These are phyloP conservation scores for Caenorhabditis angaria DNA, from an alignment of 2,888 invertebrate species.

Conservation along the genomic window DNA sequence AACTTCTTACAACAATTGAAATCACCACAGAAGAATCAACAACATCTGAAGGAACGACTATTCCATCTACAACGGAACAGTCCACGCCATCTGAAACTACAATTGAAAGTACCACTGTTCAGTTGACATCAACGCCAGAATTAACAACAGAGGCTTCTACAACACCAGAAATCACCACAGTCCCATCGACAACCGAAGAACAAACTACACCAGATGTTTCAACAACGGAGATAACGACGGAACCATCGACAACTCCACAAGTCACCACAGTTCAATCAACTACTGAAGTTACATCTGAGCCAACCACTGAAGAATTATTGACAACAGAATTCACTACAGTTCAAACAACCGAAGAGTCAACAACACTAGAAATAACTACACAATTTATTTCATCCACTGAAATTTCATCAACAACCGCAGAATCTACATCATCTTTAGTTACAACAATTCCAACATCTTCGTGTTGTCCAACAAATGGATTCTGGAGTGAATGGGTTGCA, in stretches of 20 bases:
- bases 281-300: too few species aligned
- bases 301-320: conserved; percentile 4
- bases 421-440: conserved; percentile 16
- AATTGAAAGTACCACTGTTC: neutral
- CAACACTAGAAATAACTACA: conserved; percentile 6
- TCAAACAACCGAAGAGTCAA: neutral
- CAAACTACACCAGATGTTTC: conserved; percentile 2
- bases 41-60: neutral
- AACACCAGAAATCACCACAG: neutral
- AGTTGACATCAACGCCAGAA: neutral
- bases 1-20: neutral
- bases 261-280: conserved; percentile 2
- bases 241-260: neutral
- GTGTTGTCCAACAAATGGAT: conserved; percentile 35
- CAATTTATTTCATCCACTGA: neutral
- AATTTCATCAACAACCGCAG: conserved; percentile 11
- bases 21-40: neutral
- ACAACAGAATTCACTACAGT: conserved; percentile 11
- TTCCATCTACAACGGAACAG: neutral
- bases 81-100: neutral
- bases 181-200: neutral
- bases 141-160: neutral
- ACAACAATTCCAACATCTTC: conserved; percentile 22
- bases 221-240: neutral
- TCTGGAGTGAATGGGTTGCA: conserved; percentile 37